phyloP scores from a whole-genome alignment of 2,113 vertebrate species.

The Oryzias celebensis region DNA sequence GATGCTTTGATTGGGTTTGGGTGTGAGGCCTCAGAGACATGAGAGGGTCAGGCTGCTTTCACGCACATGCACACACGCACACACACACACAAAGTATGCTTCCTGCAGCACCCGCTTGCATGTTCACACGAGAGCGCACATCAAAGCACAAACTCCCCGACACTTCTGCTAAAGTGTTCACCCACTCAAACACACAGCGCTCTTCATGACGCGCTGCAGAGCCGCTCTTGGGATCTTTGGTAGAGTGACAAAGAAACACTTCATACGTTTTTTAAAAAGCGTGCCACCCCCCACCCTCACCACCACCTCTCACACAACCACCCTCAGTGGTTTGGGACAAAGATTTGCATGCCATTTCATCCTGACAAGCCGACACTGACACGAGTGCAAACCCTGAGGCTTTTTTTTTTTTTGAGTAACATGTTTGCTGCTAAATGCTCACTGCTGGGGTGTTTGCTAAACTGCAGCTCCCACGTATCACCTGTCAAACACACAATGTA shows the following conservation, averaged over 20 bases:
- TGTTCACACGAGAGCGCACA: conserved; percentile 25
- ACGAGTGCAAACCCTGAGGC: not conserved
- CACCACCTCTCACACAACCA: not conserved
- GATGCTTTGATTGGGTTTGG: conserved; percentile 84
- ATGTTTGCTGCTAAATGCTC: conserved; percentile 24
- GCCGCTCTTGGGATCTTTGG: conserved; percentile 7
- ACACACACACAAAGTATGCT: conserved; percentile 2
- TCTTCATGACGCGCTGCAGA: conserved; percentile 12
- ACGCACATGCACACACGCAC: conserved; percentile 47
- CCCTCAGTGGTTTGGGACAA: conserved; percentile 5
- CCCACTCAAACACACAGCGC: conserved; percentile 24
- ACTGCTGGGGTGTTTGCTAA: conserved; percentile 12
- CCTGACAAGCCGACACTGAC: conserved; percentile 17
- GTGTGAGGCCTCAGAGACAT: conserved; percentile 81
- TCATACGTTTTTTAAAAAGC: conserved; percentile 7
- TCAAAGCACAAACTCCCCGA: conserved; percentile 27
- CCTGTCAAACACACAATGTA: conserved; percentile 33
- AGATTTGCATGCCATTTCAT: conserved; percentile 12
- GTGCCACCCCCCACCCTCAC: not conserved
- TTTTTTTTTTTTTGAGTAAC: not conserved
- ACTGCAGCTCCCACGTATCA: conserved; percentile 27
- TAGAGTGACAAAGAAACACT: not conserved
- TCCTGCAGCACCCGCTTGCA: conserved; percentile 3
- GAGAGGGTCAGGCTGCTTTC: conserved; percentile 80
- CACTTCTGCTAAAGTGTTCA: conserved; percentile 3